Base-by-base conservation (phyloP, 2,113 vertebrate genomes). In the Solea solea region DNA sequence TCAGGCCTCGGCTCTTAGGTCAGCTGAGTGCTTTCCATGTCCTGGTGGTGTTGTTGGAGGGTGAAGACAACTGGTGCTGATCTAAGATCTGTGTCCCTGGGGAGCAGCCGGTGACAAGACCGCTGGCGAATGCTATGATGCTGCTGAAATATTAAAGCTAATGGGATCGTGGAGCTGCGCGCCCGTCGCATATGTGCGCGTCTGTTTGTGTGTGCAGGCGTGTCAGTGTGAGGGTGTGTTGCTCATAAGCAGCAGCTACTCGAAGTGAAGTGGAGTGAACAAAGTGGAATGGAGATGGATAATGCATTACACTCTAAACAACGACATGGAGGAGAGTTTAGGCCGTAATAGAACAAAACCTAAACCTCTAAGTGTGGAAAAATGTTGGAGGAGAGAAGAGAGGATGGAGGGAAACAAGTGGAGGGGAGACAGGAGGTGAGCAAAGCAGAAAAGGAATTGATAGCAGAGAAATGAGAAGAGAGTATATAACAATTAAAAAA, bases 111-210 rank as follows among this genome's bases (percentile, higher is more conserved):
- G 70, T 81, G 89, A 90, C 88, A 82, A 85, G 88, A 80, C 85
- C 66, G 7, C 72, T 55, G 79, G 86, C 73, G 51, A 78, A 67
- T 15, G 65, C 74, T 79, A 74, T 82, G 87, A 84, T 64, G 81
- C 85, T 76, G 54, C 78, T 90, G 85, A 92, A 92, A 90, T 89
- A 88, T 92, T 91, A 86, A 91, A 82, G 88, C 84, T 88, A 92
- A 91, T 90, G 88, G 87, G 87, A 81, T 62, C 40, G 63, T 28
- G 51, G 70, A 15, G 14, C 72, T 0, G 67, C 58, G 1, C 58
- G 69, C 44, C 42, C 8, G 57, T 55, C 10, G 64, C 62, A 46
- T 67, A 40, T 39, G 49, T 1, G 54, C 48, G 52, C 46, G 69
- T 13, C n/a, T 3, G 39, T 13, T 55, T 58, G 52, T 54, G 74